Conservation (phyloP, 2,113 vertebrate species). For the Corydoras sp. region DNA sequence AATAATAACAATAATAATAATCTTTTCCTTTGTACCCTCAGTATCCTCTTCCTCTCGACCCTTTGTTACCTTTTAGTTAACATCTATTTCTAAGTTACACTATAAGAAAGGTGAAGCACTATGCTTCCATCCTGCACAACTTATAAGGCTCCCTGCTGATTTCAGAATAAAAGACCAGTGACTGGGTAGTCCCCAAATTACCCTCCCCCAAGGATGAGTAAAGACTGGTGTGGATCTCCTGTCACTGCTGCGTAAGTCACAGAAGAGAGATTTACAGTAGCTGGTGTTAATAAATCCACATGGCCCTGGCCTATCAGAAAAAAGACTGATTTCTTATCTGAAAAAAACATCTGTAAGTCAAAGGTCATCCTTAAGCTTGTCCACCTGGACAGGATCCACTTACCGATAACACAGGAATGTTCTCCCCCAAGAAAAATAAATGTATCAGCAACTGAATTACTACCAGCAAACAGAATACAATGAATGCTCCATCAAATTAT, state of each 20-base stretch:
- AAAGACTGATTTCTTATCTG: constrained; percentile 19
- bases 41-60: constrained; percentile 7
- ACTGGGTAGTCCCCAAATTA: not conserved
- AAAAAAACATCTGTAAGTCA: constrained; percentile 25
- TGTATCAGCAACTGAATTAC: too few species aligned
- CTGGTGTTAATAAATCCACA: constrained; percentile 41
- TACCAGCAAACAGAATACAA: too few species aligned
- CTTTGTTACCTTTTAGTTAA: not conserved
- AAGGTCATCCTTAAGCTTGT: constrained; percentile 28
- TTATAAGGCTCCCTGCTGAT: not conserved
- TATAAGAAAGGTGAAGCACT: constrained; percentile 4
- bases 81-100: constrained; percentile 9
- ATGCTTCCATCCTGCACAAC: constrained; percentile 12
- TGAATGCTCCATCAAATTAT: too few species aligned
- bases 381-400: constrained; percentile 11
- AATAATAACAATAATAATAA: not conserved
- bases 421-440: not conserved
- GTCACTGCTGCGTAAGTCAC: constrained; percentile 35
- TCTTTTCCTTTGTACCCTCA: constrained; percentile 15
- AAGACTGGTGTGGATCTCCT: constrained; percentile 35
- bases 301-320: constrained; percentile 34
- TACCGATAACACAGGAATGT: not conserved
- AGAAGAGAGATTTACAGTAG: constrained; percentile 27
- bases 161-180: not conserved
- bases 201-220: not conserved